Evolutionary conservation across 2,888 invertebrate species (phyloP).

Genomic region (Dyspetes luteomarginatus): DNA sequence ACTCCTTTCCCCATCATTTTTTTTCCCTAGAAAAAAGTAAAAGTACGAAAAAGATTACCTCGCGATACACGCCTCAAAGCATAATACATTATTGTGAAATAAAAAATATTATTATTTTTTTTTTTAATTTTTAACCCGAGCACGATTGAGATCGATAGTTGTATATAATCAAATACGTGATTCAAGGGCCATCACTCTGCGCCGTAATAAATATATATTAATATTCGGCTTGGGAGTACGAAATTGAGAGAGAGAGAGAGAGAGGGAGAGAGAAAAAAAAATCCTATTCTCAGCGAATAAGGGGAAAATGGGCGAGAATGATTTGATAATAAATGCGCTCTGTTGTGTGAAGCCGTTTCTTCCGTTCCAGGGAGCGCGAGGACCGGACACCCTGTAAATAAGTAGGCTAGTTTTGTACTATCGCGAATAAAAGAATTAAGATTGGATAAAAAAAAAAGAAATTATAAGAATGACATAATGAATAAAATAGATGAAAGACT

Average conservation of each 20-base stretch:
- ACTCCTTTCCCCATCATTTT: slow-evolving; percentile 53
- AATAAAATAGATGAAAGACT: slow-evolving; percentile 30
- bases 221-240: too few species aligned
- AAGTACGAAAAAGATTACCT: slow-evolving; percentile 54
- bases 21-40: slow-evolving; percentile 16
- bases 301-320: slow-evolving; percentile 27
- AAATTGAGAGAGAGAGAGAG: too few species aligned
- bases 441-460: slow-evolving; percentile 24
- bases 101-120: neutral
- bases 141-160: slow-evolving; percentile 65
- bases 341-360: slow-evolving; percentile 31
- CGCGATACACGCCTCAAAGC: slow-evolving; percentile 54
- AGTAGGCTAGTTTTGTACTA: slow-evolving; percentile 81
- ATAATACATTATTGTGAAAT: slow-evolving; percentile 37
- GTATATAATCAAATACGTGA: slow-evolving; percentile 68
- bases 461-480: slow-evolving; percentile 45
- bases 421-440: slow-evolving; percentile 62
- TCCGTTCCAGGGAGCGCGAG: slow-evolving; percentile 49
- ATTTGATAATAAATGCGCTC: slow-evolving; percentile 11
- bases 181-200: slow-evolving; percentile 25
- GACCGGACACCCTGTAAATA: slow-evolving; percentile 78
- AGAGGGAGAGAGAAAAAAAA: slow-evolving; percentile 61
- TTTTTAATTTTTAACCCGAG: too few species aligned
- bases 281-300: slow-evolving; percentile 30
- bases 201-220: slow-evolving; percentile 33